Base-by-base conservation (phyloP, 2,888 invertebrate genomes). In the Noctua comes region DNA sequence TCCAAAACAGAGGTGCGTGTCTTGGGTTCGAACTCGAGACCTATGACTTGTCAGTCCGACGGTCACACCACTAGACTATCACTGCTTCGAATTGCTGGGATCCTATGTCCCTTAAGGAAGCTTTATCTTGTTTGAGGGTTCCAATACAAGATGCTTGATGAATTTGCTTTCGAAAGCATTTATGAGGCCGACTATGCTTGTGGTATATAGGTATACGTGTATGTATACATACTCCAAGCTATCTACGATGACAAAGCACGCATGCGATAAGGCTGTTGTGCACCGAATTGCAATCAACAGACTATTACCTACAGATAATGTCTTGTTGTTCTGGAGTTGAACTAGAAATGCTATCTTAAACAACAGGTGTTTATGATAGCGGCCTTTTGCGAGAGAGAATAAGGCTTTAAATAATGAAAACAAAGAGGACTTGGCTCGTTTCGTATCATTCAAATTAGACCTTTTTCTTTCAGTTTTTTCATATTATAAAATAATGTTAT, bases 211-310 rank as follows among this genome's bases (percentile, higher is more conserved):
- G 5, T 3, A 3, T 24, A 8, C 36, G 2, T 48, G 0, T 46
- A 40, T 13, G 68, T 81, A 24, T 51, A 48, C 16, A 64, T 69
- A 11, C 21, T 64, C 76, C 57, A 71, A 71, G 70, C 82, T 71
- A 85, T 82, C 75, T 64, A 51, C 71, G 43, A 85, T 68, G 85
- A 83, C 82, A 83, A 83, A 82, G 82, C 82, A 66, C 46, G 66
- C 69, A 13, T 43, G 48, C 51, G 82, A 81, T 85, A 83, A 75
- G 71, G 43, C 82, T 21, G 27, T 57, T 75, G 70, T 81, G 70
- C 36, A 40, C 57, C 16, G 36, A 83, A 81, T 81, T 75, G 85
- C 85, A 85, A 82, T 83, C 82, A 85, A 81, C 85, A 31, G 80
- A 43, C 70, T 71, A 81, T 68, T 54, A 71, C 46, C 8, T 11